A percentile compares a stretch with the other conserved stretches of the same genome.
Evolutionary conservation across 2,113 vertebrate species (phyloP).

Genomic region (Suncus etruscus): DNA sequence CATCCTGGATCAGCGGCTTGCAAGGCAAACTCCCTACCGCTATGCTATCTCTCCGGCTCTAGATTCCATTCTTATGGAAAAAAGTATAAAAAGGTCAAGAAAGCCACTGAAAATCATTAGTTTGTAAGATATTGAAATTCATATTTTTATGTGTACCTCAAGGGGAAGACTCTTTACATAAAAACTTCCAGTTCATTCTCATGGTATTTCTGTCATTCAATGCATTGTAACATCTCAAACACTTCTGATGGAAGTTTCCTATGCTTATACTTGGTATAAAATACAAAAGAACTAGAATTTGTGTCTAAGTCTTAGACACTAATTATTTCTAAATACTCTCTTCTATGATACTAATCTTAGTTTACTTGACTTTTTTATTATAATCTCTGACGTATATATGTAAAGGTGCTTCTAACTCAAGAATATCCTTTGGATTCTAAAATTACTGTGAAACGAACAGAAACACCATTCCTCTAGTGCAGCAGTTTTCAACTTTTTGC

Average conservation of each 20-base stretch:
- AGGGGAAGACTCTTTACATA: not conserved
- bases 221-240: not conserved
- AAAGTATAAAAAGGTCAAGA: not conserved
- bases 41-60: no score
- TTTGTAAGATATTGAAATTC: conserved; percentile 6
- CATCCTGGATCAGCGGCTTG: no score
- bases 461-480: conserved; percentile 26
- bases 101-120: not conserved
- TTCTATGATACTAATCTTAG: not conserved
- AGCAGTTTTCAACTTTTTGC: not conserved
- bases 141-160: not conserved
- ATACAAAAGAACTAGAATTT: not conserved
- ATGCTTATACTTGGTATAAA: not conserved
- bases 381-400: not conserved
- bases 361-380: conserved; percentile 12
- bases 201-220: not conserved
- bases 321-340: not conserved
- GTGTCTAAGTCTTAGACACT: not conserved
- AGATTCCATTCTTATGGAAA: no score
- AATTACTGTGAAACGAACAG: conserved; percentile 59
- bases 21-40: no score
- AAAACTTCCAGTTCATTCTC: not conserved
- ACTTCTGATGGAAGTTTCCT: not conserved
- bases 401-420: conserved; percentile 1
- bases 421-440: conserved; percentile 40